phyloP scores from a whole-genome alignment of 2,797 vertebrate genomes.

The Poecilia gillii region DNA sequence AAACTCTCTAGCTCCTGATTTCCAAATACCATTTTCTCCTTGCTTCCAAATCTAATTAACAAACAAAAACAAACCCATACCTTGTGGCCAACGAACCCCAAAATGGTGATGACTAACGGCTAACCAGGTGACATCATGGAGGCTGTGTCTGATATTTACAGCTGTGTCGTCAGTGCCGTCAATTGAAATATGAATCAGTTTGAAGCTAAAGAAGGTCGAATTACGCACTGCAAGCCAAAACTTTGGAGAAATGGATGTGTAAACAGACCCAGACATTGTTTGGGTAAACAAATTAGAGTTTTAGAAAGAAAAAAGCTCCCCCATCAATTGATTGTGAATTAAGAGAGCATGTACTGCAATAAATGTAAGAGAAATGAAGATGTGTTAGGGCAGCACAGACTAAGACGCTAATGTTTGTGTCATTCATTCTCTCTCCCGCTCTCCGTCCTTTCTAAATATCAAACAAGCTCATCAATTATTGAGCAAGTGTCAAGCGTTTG shows the following conservation, averaged over 20 bases:
- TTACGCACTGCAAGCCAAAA: not conserved
- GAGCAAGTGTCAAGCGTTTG: slow-evolving; percentile 58
- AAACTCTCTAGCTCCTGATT: not conserved
- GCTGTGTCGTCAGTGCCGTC: not conserved
- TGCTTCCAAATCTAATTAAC: not conserved
- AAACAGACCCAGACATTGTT: slow-evolving; percentile 7
- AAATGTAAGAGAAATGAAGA: not conserved
- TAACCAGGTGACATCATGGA: not conserved
- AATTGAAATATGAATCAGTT: slow-evolving; percentile 14
- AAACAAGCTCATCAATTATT: slow-evolving; percentile 76
- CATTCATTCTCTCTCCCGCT: slow-evolving; percentile 8
- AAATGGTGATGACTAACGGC: not conserved
- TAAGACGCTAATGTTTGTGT: slow-evolving; percentile 3
- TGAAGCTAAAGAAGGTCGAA: not conserved
- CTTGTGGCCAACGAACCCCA: not conserved
- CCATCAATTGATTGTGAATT: slow-evolving; percentile 5
- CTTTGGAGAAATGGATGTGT: not conserved
- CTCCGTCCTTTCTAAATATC: slow-evolving; percentile 57
- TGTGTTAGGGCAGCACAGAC: not conserved
- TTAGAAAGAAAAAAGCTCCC: not conserved
- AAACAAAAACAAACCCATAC: not conserved
- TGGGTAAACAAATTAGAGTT: not conserved
- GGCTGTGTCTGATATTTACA: not conserved
- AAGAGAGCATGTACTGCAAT: not conserved
- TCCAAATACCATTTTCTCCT: not conserved